Evolutionary conservation across 2,888 invertebrate species (phyloP).

Genomic region (Mimumesa dahlbomi): DNA sequence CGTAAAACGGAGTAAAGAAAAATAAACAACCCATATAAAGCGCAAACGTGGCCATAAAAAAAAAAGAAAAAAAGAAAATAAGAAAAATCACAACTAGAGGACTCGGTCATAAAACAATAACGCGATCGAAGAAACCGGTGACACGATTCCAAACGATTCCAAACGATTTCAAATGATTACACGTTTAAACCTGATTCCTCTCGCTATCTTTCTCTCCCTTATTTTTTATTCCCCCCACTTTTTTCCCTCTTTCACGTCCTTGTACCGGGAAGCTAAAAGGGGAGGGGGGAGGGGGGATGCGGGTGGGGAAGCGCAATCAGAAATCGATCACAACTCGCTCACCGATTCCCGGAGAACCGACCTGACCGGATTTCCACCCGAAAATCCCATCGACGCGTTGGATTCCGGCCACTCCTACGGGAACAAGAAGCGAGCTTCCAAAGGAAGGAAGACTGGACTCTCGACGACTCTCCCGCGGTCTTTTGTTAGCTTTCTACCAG

Average conservation of each 20-base stretch:
- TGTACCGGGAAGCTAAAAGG: background rate
- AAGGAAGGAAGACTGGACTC: too few species aligned
- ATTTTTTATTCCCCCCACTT: background rate
- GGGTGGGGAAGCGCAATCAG: conserved; percentile 57
- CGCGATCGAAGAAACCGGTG: too few species aligned
- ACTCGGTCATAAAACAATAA: background rate
- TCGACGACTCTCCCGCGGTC: too few species aligned
- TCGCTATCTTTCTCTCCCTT: background rate
- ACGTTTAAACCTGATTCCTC: background rate
- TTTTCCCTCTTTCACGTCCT: background rate
- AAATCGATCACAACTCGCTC: conserved; percentile 62
- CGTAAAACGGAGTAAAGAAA: too few species aligned
- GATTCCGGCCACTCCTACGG: background rate
- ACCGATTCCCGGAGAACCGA: conserved; percentile 12
- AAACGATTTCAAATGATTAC: background rate
- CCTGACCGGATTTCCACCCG: background rate
- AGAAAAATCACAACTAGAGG: background rate
- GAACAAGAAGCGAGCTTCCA: too few species aligned
- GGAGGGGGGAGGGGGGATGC: background rate
- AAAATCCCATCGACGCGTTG: background rate
- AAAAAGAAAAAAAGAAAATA: background rate
- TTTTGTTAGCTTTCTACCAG: too few species aligned
- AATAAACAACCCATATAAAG: too few species aligned
- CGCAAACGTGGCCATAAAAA: too few species aligned
- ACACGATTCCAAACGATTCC: background rate